phyloP scores from a whole-genome alignment of 2,113 vertebrate species.

The Rhea americana region DNA sequence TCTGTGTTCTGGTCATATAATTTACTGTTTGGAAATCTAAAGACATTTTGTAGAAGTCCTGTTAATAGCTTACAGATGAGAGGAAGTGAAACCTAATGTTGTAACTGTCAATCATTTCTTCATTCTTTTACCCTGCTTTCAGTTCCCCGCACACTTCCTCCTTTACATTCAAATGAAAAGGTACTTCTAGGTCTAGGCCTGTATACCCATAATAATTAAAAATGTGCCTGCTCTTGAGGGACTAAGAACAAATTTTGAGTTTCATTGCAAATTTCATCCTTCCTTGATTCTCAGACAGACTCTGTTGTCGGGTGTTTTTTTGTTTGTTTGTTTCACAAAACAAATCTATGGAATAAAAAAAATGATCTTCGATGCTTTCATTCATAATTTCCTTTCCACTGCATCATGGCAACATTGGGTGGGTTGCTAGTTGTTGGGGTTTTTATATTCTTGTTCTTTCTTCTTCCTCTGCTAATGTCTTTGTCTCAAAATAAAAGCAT shows the following conservation, averaged over 20 bases:
- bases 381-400: background rate
- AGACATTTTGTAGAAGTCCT: background rate
- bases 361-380: background rate
- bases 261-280: background rate
- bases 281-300: background rate
- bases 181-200: conserved; percentile 20
- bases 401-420: background rate
- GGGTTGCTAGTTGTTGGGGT: fast-evolving
- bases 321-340: background rate
- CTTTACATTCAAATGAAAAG: conserved; percentile 3
- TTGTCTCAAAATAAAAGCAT: background rate
- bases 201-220: background rate
- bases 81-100: conserved; percentile 36
- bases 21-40: background rate
- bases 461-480: background rate
- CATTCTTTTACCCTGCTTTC: conserved; percentile 13
- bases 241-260: background rate
- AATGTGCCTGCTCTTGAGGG: background rate
- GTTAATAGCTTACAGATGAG: background rate
- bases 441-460: background rate
- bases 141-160: conserved; percentile 10
- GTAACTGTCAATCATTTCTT: conserved; percentile 43
- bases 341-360: background rate
- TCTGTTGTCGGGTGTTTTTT: background rate
- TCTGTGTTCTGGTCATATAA: background rate